phyloP scores from a whole-genome alignment of 2,797 vertebrate species.

The Pipistrellus pygmaeus region DNA sequence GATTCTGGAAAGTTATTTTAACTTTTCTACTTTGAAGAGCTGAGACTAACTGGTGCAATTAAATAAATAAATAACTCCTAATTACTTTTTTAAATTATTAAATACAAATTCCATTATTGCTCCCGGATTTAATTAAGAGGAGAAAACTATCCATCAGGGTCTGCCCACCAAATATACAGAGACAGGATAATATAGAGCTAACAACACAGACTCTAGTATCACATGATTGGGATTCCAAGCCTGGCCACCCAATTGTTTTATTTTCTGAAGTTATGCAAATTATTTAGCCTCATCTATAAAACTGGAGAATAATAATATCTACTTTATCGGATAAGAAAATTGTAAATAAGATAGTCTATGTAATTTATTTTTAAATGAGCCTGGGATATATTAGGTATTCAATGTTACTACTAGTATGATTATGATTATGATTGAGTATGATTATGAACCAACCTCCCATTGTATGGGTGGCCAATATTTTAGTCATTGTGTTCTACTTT shows the following conservation, averaged over 20 bases:
- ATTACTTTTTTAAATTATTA: constrained; percentile 20
- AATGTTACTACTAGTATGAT: background rate
- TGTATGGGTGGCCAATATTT: constrained; percentile 18
- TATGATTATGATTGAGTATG: background rate
- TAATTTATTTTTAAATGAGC: constrained; percentile 57
- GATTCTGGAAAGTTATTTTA: constrained; percentile 59
- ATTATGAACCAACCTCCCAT: constrained; percentile 21
- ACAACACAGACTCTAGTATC: background rate
- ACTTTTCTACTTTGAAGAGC: constrained; percentile 60
- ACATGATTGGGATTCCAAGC: constrained; percentile 7
- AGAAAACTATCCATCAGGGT: background rate
- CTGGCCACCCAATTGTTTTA: background rate
- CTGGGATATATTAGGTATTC: constrained; percentile 3
- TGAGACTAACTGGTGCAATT: constrained; percentile 50
- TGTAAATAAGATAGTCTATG: background rate
- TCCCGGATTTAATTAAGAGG: constrained; percentile 49
- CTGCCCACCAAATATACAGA: background rate
- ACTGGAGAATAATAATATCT: background rate
- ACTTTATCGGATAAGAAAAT: background rate
- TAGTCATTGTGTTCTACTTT: constrained; percentile 6
- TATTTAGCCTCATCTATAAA: constrained; percentile 54
- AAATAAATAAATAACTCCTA: constrained; percentile 62
- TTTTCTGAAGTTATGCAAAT: constrained; percentile 51
- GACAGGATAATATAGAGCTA: background rate
- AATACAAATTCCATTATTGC: constrained; percentile 36